Conservation (phyloP, 1,140 invertebrate genomes). For the Spodoptera frugiperda region DNA sequence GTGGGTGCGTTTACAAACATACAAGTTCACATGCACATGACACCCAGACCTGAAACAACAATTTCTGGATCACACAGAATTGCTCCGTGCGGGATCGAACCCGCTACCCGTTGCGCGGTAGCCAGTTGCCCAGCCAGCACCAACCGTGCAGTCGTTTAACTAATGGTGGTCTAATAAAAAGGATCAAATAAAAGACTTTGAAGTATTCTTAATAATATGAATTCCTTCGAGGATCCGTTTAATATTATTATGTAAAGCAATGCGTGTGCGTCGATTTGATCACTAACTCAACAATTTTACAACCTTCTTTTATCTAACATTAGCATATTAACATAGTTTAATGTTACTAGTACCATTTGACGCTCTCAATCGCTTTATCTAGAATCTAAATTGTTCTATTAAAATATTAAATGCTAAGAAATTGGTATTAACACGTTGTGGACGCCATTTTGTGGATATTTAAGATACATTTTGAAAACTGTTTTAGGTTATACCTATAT, state of each 20-base stretch:
- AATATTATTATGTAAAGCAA: constrained; percentile 33
- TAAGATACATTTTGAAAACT: background rate
- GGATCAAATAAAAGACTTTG: no score
- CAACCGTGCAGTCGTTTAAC: no score
- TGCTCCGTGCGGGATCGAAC: no score
- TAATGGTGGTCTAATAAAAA: no score
- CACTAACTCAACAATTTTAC: constrained; percentile 59
- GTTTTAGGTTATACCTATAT: background rate
- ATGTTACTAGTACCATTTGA: constrained; percentile 62
- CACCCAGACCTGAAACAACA: no score
- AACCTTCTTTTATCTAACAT: constrained; percentile 68
- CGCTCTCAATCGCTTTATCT: constrained; percentile 73
- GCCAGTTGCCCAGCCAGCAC: no score
- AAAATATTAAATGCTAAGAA: constrained; percentile 47
- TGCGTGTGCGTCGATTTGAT: constrained; percentile 50
- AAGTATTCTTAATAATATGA: no score
- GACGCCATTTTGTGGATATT: background rate
- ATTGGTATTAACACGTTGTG: background rate
- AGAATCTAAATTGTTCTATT: constrained; percentile 63
- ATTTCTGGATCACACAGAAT: no score
- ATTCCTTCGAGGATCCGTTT: no score
- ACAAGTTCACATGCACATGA: no score
- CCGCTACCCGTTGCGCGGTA: no score
- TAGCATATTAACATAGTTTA: constrained; percentile 76
- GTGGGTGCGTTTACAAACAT: no score